phyloP scores from a whole-genome alignment of 2,797 vertebrate genomes.

The Potorous gilbertii region DNA sequence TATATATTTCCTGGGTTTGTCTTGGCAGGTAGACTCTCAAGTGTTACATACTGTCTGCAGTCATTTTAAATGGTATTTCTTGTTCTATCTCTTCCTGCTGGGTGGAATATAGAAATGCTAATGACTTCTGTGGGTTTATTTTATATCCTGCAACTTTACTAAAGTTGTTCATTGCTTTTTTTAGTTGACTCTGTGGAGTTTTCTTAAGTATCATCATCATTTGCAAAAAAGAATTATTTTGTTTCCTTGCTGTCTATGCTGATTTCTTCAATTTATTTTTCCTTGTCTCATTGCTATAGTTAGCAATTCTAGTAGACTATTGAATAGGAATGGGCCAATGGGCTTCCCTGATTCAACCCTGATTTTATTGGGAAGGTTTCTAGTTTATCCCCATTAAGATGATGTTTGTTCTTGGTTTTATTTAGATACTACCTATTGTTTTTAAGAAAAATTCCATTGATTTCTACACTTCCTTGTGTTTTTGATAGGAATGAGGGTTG shows the following conservation, averaged over 20 bases:
- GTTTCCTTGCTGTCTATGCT: neutral
- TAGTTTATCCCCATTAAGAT: neutral
- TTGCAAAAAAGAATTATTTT: neutral
- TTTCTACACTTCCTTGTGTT: neutral
- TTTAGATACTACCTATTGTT: neutral
- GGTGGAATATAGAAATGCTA: neutral
- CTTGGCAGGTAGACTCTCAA: neutral
- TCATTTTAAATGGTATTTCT: neutral
- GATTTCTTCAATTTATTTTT: neutral
- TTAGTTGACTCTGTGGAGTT: neutral
- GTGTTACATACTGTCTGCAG: neutral
- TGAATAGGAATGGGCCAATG: neutral
- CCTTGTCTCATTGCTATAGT: neutral
- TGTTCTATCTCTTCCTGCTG: neutral
- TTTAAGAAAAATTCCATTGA: neutral
- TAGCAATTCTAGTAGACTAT: neutral
- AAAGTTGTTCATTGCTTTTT: neutral
- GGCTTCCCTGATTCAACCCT: neutral
- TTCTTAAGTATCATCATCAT: neutral
- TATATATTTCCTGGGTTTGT: neutral
- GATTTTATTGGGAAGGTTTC: neutral
- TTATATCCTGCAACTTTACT: neutral
- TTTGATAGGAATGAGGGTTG: neutral
- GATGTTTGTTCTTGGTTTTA: neutral
- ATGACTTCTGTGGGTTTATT: neutral